phyloP scores from a whole-genome alignment of 2,888 invertebrate genomes.

The Drosophila tanythrix region DNA sequence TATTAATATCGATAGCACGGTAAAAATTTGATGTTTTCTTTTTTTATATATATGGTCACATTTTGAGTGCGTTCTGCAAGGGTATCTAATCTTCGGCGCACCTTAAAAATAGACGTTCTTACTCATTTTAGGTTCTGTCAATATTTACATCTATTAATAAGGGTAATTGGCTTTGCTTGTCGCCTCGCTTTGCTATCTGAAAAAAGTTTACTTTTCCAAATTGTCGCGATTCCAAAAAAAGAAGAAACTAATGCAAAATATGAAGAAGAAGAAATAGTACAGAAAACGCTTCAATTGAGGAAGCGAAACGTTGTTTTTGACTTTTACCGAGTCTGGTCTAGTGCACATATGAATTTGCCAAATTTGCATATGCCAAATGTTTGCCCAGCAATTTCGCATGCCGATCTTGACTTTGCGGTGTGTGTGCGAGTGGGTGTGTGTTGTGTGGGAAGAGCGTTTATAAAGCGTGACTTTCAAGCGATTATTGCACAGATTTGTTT shows the following conservation, averaged over 20 bases:
- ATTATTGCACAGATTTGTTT: slow-evolving; percentile 15
- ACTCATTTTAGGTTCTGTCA: slow-evolving; percentile 20
- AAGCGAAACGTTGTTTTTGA: slow-evolving; percentile 20
- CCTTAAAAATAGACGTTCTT: neutral
- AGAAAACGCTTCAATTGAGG: slow-evolving; percentile 24
- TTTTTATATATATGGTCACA: neutral
- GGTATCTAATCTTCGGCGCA: neutral
- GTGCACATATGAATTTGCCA: slow-evolving; percentile 50
- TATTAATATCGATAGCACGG: neutral
- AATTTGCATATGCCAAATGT: slow-evolving; percentile 63
- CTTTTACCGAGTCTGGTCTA: slow-evolving; percentile 21
- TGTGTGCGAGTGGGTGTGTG: slow-evolving; percentile 14
- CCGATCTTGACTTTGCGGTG: slow-evolving; percentile 36
- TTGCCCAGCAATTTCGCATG: slow-evolving; percentile 50
- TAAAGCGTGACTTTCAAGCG: slow-evolving; percentile 54
- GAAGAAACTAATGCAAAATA: neutral
- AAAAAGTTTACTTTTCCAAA: slow-evolving; percentile 53
- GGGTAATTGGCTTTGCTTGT: slow-evolving; percentile 70
- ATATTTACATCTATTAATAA: slow-evolving; percentile 71
- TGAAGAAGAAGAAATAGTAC: slow-evolving; percentile 22
- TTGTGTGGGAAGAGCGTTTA: slow-evolving; percentile 37
- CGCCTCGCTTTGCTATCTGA: slow-evolving; percentile 31
- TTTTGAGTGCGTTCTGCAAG: neutral
- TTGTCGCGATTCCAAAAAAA: slow-evolving; percentile 38
- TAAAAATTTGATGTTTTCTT: neutral